A percentile compares a stretch with the other conserved stretches of the same genome.
Conservation (phyloP, 2,113 vertebrate species). For the Regulus satrapa region DNA sequence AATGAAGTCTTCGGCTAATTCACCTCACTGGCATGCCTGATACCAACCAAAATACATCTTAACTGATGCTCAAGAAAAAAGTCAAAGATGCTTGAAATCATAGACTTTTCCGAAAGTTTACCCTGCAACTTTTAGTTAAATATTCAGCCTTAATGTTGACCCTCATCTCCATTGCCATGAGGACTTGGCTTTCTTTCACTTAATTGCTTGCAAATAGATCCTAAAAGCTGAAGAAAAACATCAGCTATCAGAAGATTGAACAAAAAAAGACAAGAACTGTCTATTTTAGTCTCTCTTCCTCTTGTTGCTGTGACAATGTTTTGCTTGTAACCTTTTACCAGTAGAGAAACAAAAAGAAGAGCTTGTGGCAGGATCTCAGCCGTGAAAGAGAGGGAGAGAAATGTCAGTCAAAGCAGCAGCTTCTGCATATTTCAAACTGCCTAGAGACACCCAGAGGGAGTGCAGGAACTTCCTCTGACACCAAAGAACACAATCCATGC, state of each 20-base stretch:
- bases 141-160: not conserved
- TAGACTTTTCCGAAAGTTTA: not conserved
- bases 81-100: not conserved
- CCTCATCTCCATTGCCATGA: not conserved
- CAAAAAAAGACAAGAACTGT: not conserved
- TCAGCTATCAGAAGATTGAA: not conserved
- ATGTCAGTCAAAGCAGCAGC: accelerated
- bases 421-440: not conserved
- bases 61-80: not conserved
- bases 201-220: not conserved
- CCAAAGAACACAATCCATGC: not conserved
- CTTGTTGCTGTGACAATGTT: not conserved
- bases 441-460: not conserved
- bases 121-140: not conserved
- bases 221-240: not conserved
- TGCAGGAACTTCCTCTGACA: not conserved
- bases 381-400: not conserved
- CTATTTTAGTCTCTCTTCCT: not conserved
- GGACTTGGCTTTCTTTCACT: not conserved
- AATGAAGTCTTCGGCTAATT: not conserved
- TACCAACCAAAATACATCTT: not conserved
- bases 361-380: not conserved
- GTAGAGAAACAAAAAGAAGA: not conserved
- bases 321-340: not conserved
- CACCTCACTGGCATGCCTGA: not conserved